Evolutionary conservation across 2,797 vertebrate species (phyloP), one percentile per base, ranked within the genome.

Genomic region (Trachops cirrhosus): DNA sequence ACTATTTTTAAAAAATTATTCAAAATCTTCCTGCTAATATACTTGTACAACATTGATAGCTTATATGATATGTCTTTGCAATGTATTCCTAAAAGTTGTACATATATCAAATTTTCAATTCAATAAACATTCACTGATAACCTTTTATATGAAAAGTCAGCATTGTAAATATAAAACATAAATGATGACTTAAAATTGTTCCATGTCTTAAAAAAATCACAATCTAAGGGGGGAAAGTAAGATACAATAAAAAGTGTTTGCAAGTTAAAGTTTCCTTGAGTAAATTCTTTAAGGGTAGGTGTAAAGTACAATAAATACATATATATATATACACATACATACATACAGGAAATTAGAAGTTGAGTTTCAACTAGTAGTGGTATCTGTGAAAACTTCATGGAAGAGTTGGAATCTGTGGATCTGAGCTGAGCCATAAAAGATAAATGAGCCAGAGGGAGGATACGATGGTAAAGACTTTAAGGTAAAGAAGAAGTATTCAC

Each of bases 161-260:
- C 48, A 37, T 2, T 52, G 7, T 64, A 82, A 88, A 89, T 26
- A 52, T 39, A 74, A 89, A 94, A 86, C 21, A 71, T 29, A 89
- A 87, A 34, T 3, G 32, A 88, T 41, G n/a, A 85, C 59, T 90
- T 87, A 92, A 52, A 87, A 96, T 85, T 62, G 24, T 54, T 67
- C n/a, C 39, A 57, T 32, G 52, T 75, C 93, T 93, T 91, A 54
- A 91, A 54, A 32, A 54, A 95, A 70, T 86, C 59, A 94, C 54
- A 93, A 75, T 48, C 62, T 44, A 79, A 52, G 6, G 3, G 26
- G 21, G 8, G n/a, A 94, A 85, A 57, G 46, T 91, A 37, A 52
- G 14, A 67, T 3, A 87, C 1, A 73, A 82, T 48, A 37, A 80
- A 57, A 74, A 86, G 37, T 62, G 77, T 52, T 34, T 77, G 93